Evolutionary conservation across 2,797 vertebrate genomes (phyloP).

Genomic region (Tenualosa ilisha): DNA sequence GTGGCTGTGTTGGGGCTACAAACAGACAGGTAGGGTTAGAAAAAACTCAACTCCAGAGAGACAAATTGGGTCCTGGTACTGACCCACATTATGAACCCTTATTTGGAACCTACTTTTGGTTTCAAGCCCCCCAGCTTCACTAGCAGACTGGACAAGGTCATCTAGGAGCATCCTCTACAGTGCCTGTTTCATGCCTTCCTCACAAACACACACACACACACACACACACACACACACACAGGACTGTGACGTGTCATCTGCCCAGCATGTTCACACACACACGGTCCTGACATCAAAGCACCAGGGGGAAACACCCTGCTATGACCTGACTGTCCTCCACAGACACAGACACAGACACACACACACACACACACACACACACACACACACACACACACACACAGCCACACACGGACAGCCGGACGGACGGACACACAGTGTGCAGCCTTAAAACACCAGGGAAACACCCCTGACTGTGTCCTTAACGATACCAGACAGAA

Average conservation of each 20-base stretch:
- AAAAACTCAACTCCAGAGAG: too few relatives aligned
- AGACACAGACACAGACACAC: neutral
- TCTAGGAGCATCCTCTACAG: constrained; percentile 62
- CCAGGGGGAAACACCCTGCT: neutral
- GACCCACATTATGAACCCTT: too few relatives aligned
- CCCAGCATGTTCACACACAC: constrained; percentile 41
- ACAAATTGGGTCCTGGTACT: too few relatives aligned
- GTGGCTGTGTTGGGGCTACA: too few relatives aligned
- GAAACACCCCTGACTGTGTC: neutral
- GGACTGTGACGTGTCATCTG: constrained; percentile 58
- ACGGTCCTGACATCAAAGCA: neutral
- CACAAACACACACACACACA: constrained; percentile 53
- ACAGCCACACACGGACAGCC: too few relatives aligned
- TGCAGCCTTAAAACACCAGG: neutral
- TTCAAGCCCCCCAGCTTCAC: neutral
- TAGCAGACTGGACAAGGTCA: constrained; percentile 61
- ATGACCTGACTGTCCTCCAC: neutral
- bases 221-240: constrained; percentile 54
- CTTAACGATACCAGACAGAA: neutral
- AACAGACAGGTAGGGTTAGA: too few relatives aligned
- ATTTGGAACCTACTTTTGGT: too few relatives aligned
- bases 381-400: constrained; percentile 13
- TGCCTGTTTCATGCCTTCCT: constrained; percentile 58
- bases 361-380: constrained; percentile 12
- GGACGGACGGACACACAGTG: neutral